Percentiles rank a stretch among this genome's conserved stretches.
Conservation (phyloP, 2,797 vertebrate genomes). For the Botia almorhae region DNA sequence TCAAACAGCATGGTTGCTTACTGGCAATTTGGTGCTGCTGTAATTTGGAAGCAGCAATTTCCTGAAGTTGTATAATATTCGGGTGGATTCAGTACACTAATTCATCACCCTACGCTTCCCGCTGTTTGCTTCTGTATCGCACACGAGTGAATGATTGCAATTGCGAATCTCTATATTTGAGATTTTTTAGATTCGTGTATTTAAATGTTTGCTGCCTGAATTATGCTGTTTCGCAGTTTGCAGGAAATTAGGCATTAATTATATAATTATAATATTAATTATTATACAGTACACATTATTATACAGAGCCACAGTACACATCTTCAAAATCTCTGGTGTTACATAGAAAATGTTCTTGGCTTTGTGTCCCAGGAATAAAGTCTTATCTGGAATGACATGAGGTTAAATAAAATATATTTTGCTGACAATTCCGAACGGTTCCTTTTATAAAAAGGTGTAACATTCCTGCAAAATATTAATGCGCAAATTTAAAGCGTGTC, state of each 20-base stretch:
- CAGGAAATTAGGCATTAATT: constrained; percentile 33
- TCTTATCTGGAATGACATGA: neutral
- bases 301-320: too few species aligned
- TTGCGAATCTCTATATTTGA: constrained; percentile 70
- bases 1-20: constrained; percentile 61
- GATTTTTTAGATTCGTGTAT: constrained; percentile 48
- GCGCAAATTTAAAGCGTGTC: neutral
- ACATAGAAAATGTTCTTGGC: too few species aligned
- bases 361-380: too few species aligned
- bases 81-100: constrained; percentile 77
- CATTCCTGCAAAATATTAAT: constrained; percentile 4
- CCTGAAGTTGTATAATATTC: constrained; percentile 73
- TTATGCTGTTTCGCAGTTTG: constrained; percentile 36
- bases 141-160: constrained; percentile 66
- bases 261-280: neutral
- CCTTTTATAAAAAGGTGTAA: too few species aligned
- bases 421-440: too few species aligned
- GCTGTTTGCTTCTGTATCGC: constrained; percentile 69
- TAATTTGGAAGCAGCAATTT: constrained; percentile 75
- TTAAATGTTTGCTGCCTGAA: constrained; percentile 24
- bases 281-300: too few species aligned
- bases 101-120: constrained; percentile 76
- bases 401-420: neutral
- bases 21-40: constrained; percentile 71
- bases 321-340: too few species aligned